Percentiles rank a stretch among this genome's conserved stretches.
These are phyloP conservation scores for Rhinophrynus dorsalis DNA, from an alignment of 2,797 vertebrate genomes.

Conservation along the genomic window DNA sequence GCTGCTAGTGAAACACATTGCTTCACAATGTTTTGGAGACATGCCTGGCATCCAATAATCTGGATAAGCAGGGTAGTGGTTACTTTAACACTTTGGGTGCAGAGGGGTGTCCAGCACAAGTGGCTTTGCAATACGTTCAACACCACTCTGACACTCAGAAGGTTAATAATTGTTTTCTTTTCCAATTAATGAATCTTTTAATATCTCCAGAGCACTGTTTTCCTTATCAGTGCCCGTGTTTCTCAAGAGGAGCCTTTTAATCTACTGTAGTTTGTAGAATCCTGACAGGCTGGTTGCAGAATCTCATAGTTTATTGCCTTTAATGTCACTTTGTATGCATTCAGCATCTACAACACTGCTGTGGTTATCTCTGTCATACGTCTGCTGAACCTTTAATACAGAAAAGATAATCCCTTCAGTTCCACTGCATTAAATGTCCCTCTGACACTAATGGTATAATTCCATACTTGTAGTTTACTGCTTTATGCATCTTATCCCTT, in stretches of 20 bases:
- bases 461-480: slow-evolving; percentile 43
- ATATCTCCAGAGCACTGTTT: background rate
- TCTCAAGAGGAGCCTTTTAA: background rate
- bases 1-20: no score
- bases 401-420: slow-evolving; percentile 45
- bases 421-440: slow-evolving; percentile 41
- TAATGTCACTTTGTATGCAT: slow-evolving; percentile 36
- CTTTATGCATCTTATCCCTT: slow-evolving; percentile 41
- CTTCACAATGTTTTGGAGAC: no score
- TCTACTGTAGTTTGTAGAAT: slow-evolving; percentile 6
- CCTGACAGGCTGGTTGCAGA: slow-evolving; percentile 15
- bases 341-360: slow-evolving; percentile 7
- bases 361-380: slow-evolving; percentile 37
- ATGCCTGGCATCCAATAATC: no score
- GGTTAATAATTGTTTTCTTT: background rate
- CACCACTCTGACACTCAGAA: background rate
- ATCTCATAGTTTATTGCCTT: slow-evolving; percentile 2
- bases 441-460: slow-evolving; percentile 43
- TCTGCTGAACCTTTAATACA: slow-evolving; percentile 42
- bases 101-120: no score
- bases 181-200: background rate
- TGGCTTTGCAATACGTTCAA: no score
- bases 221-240: background rate
- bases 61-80: no score
- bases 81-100: no score